Evolutionary conservation across 2,113 vertebrate species (phyloP), one percentile per base, ranked within the genome.

Genomic region (Hirundichthys speculiger): DNA sequence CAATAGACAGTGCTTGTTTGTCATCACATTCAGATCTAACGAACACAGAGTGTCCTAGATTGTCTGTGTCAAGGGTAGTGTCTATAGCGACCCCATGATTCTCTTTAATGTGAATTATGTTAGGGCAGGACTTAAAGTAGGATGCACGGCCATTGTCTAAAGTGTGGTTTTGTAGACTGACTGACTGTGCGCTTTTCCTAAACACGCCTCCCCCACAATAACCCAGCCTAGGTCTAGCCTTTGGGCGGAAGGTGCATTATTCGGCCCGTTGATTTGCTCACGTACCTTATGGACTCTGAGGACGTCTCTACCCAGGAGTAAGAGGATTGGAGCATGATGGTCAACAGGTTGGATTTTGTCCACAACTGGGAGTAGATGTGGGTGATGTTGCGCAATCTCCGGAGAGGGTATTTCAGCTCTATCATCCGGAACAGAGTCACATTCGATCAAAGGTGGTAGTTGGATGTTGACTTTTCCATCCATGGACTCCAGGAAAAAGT

Each of bases 241-340:
- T 48, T 60, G 43, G 6, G 57, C 27, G 5, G 47, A 60, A 38
- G 57, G 57, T 19, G 56, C 14, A 19, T 59, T 20, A n/a, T n/a
- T n/a, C n/a, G 54, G 24, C 9, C 66, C 56, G 3, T 60, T 60
- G 1, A 59, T 52, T 22, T 52, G 48, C 24, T 69, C 46, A n/a
- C 46, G 18, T 43, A 61, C 66, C 25, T 61, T 53, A 4, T 69
- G 56, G 0, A 69, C 25, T 9, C 41, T 53, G 18, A 61, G 49
- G 14, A 69, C n/a, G n/a, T 53, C 49, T 3, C 67, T 60, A 14
- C 57, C 48, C 3, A 69, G 13, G 25, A 61, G 56, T 13, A 61
- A 42, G 2, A 51, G 34, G 38, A 51, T 63, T 13, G 47, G 38
- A 22, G 47, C 38, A 14, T 59, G 11, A 2, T 69, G 39, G 22